phyloP scores from a whole-genome alignment of 1,140 invertebrate genomes.

The Zaprionus lachaisei region DNA sequence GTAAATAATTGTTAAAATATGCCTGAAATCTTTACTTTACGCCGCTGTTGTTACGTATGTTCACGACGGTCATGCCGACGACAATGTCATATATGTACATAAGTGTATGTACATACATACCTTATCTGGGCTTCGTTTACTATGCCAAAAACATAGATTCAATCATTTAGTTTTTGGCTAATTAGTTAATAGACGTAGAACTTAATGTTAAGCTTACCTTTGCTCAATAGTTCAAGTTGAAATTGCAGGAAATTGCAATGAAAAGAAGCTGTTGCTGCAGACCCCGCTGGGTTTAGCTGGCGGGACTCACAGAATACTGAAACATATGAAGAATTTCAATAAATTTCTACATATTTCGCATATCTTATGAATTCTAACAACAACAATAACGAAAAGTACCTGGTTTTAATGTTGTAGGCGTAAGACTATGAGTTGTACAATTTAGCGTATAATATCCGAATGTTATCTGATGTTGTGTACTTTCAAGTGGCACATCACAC shows the following conservation, averaged over 20 bases:
- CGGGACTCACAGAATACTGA: slow-evolving; percentile 19
- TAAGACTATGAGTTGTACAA: slow-evolving; percentile 1
- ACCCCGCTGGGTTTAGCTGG: slow-evolving; percentile 2
- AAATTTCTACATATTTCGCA: background rate
- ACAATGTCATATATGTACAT: slow-evolving; percentile 37
- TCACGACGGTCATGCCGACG: slow-evolving; percentile 26
- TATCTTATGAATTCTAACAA: background rate
- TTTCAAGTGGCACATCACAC: slow-evolving; percentile 7
- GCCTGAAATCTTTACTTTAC: background rate
- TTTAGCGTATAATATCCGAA: slow-evolving; percentile 12
- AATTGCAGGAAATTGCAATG: background rate
- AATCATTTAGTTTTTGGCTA: slow-evolving; percentile 10
- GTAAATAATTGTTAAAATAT: background rate
- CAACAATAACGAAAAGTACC: slow-evolving; percentile 22
- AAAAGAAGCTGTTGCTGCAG: background rate
- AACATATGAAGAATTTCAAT: background rate
- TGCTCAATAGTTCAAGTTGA: background rate
- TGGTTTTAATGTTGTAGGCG: background rate
- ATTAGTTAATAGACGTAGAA: slow-evolving; percentile 4
- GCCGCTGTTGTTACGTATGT: slow-evolving; percentile 29
- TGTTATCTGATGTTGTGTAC: slow-evolving; percentile 32
- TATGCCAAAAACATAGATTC: slow-evolving; percentile 31
- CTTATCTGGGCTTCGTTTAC: slow-evolving; percentile 45
- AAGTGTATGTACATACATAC: slow-evolving; percentile 28
- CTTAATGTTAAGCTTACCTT: slow-evolving; percentile 25